Evolutionary conservation across 2,888 invertebrate species (phyloP).

Genomic region (Drosophila lutescens): DNA sequence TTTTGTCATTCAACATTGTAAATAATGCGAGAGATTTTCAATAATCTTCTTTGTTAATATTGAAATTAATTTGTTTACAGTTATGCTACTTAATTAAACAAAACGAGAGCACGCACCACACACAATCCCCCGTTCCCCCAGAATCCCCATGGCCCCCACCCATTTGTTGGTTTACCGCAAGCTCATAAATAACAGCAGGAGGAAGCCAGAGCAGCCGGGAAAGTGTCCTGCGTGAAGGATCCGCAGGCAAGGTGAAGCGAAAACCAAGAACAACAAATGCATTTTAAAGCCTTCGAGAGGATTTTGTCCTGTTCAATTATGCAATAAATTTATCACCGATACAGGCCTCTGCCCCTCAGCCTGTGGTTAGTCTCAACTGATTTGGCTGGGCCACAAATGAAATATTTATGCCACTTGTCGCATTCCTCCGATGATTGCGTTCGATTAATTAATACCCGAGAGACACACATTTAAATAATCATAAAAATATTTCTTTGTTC

Average conservation of each 20-base stretch:
- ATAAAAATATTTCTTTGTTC: conserved; percentile 54
- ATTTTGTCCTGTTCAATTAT: conserved; percentile 76
- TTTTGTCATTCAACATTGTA: conserved; percentile 79
- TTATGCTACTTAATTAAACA: conserved; percentile 80
- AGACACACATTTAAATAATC: conserved; percentile 66
- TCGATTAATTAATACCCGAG: conserved; percentile 35
- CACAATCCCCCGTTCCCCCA: conserved; percentile 1
- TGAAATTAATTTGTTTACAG: conserved; percentile 81
- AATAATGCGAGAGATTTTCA: conserved; percentile 80
- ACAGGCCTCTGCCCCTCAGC: conserved; percentile 32
- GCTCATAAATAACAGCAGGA: conserved; percentile 71
- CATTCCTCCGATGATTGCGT: conserved; percentile 31
- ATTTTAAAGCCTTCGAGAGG: conserved; percentile 68
- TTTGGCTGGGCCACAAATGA: conserved; percentile 34
- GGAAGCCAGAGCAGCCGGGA: conserved; percentile 31
- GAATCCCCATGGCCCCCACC: background rate
- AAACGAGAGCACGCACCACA: conserved; percentile 52
- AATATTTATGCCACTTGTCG: conserved; percentile 60
- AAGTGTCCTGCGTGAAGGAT: conserved; percentile 13
- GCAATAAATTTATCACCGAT: conserved; percentile 79
- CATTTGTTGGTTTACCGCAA: conserved; percentile 58
- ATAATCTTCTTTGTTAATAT: conserved; percentile 81
- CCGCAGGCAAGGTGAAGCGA: conserved; percentile 4
- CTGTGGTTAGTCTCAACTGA: conserved; percentile 35
- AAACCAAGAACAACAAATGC: conserved; percentile 36